Evolutionary conservation across 1,140 invertebrate genomes (phyloP).

Genomic region (Pseudomyrmex concolor): DNA sequence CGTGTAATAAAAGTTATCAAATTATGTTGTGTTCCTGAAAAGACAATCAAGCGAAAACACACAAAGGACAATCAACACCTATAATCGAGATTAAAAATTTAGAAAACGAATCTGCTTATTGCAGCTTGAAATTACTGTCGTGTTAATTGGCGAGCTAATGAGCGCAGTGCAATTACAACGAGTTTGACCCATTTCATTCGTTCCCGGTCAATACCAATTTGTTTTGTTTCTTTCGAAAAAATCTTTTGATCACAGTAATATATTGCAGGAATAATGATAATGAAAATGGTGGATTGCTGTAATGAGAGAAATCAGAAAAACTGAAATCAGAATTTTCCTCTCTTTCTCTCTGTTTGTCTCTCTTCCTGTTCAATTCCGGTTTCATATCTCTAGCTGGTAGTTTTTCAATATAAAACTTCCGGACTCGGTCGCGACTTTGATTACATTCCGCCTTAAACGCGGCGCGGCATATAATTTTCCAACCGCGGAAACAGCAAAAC

Average conservation of each 20-base stretch:
- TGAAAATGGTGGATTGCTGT: too few relatives aligned
- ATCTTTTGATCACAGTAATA: neutral
- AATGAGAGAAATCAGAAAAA: too few relatives aligned
- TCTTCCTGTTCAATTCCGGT: neutral
- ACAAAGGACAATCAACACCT: slow-evolving; percentile 15
- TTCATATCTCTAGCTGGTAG: neutral
- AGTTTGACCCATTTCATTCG: slow-evolving; percentile 38
- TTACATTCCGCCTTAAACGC: slow-evolving; percentile 23
- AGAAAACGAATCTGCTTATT: slow-evolving; percentile 67
- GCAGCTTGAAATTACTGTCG: slow-evolving; percentile 66
- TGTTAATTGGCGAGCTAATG: slow-evolving; percentile 70
- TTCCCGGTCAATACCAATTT: slow-evolving; percentile 42
- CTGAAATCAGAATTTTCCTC: too few relatives aligned
- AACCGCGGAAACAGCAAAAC: slow-evolving; percentile 22
- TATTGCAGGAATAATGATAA: too few relatives aligned
- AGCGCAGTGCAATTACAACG: slow-evolving; percentile 64
- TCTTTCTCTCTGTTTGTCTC: neutral
- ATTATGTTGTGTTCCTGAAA: too few relatives aligned
- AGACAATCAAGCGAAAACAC: slow-evolving; percentile 24
- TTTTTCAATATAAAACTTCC: slow-evolving; percentile 25
- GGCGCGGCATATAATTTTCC: slow-evolving; percentile 28
- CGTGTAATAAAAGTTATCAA: too few relatives aligned
- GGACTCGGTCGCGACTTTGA: slow-evolving; percentile 15
- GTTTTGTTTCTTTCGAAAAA: slow-evolving; percentile 20
- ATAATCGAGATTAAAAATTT: slow-evolving; percentile 70